Base-by-base conservation (phyloP, 2,888 invertebrate species). In the Vesta saturnalis region DNA sequence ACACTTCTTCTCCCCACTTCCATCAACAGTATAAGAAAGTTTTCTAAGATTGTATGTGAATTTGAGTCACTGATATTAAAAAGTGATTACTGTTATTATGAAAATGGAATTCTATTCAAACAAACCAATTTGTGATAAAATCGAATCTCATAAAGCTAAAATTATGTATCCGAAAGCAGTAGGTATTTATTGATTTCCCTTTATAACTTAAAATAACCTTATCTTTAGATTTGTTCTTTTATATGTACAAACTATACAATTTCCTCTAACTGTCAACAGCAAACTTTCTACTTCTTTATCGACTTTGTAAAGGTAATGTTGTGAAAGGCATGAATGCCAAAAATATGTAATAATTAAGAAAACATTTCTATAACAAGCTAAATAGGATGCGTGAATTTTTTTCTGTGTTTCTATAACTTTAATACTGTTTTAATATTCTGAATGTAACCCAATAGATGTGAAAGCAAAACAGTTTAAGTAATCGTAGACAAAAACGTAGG, bases 131-230 rank as follows among this genome's bases (percentile, higher is more conserved):
- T 52, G 52, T 52, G 52, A 52, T 52, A 52, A 19, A 52, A 52
- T 52, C 19, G 52, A 52, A 52, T 52, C 52, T 18, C 52, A 52
- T 52, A 52, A 52, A 52, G 19, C 52, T 52, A 52, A 52, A 52
- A 52, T 52, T 52, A 52, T 52, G 52, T 52, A 52, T 21, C 52
- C 52, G 19, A 52, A 52, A 52, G 52, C 52, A 52, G 52, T 52
- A 52, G 52, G 52, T n/a, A 52, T 52, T 52, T 49, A 52, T 52
- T 52, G 52, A 52, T 52, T 52, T 21, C 18, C 52, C 19, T 49
- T 52, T 52, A 52, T 52, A 52, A 52, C 6, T 52, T 52, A 52
- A 52, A 52, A 52, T 52, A 52, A 52, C 52, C 52, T 19, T 52
- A 52, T 52, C 49, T 49, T 18, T 14, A 49, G 19, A 19, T 18